Evolutionary conservation across 2,888 invertebrate species (phyloP), one percentile per base, ranked within the genome.

Genomic region (Abrostola tripartita): DNA sequence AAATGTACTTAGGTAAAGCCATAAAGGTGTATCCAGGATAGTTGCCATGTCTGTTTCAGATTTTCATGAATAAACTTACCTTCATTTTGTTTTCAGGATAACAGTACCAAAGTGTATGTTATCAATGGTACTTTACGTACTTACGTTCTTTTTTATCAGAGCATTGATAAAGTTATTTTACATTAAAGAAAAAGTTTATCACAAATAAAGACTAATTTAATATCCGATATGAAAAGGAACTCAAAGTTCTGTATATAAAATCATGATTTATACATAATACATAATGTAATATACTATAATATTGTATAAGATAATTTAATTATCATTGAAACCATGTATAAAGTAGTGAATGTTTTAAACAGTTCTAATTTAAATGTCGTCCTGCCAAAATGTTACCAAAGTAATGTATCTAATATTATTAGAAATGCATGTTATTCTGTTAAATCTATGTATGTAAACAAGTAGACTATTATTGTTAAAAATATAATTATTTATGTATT

Each of bases 291-390:
- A 74, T 79, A 76, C 44, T 56, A 57, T 6, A 47, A 53, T 4
- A 59, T 60, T 64, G 42, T 62, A 61, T 65, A 66, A 74, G 52
- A 63, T 65, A 57, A 52, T 65, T 64, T 56, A 47, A 66, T 37
- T 60, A 60, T 41, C 37, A 64, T 79, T 73, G 77, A 58, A 54
- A 59, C 62, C n/a, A 62, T 69, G 63, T 75, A 75, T 77, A 69
- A 73, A 81, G 77, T 80, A 81, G 77, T 68, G 51, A 65, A 62
- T 77, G 75, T 80, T 75, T 57, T 72, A 59, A 71, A 66, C 66
- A 69, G 47, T 72, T 68, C 11, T 54, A 4, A 24, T 24, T 24
- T 47, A 5, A 50, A 64, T 79, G 63, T 72, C 52, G 66, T 77
- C 75, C 77, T 79, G 78, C 79, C 75, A 80, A 73, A 78, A 6